Conservation (phyloP, 2,113 vertebrate genomes). For the Neoarius graeffei region DNA sequence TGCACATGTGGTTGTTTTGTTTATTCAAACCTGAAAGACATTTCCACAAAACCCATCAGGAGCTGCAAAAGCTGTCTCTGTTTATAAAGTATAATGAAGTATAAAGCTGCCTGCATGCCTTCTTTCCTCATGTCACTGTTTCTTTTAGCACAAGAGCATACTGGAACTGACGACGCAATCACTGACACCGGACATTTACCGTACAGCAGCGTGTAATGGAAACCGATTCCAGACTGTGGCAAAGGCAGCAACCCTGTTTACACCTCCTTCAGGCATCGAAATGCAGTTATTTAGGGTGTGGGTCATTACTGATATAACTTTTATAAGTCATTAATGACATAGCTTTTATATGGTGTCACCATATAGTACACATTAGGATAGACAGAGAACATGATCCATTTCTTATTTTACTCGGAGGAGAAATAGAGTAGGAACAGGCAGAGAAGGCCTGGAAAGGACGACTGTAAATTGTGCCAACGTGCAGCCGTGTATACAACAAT, state of each 20-base stretch:
- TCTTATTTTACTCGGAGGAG: neutral
- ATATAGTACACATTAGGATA: neutral
- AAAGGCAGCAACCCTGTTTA: no score
- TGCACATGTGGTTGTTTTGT: slow-evolving; percentile 35
- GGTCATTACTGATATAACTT: neutral
- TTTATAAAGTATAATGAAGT: slow-evolving; percentile 1
- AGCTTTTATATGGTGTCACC: neutral
- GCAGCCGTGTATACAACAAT: neutral
- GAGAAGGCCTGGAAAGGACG: neutral
- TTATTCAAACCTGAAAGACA: slow-evolving; percentile 7
- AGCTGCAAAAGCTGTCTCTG: slow-evolving; percentile 6
- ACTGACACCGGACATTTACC: slow-evolving; percentile 19
- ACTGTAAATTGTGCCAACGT: neutral
- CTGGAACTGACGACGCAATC: neutral
- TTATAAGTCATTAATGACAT: neutral
- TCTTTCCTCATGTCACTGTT: slow-evolving; percentile 2
- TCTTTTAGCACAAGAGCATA: slow-evolving; percentile 8
- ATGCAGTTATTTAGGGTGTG: slow-evolving; percentile 7
- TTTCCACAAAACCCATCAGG: slow-evolving; percentile 13
- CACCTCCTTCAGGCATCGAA: neutral
- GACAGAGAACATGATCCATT: neutral
- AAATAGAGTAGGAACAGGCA: neutral
- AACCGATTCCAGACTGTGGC: neutral
- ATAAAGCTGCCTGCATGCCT: neutral
- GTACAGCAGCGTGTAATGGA: neutral